A percentile compares a stretch with the other conserved stretches of the same genome.
Conservation (phyloP, 2,888 invertebrate species). For the Brachyopa scutellaris region DNA sequence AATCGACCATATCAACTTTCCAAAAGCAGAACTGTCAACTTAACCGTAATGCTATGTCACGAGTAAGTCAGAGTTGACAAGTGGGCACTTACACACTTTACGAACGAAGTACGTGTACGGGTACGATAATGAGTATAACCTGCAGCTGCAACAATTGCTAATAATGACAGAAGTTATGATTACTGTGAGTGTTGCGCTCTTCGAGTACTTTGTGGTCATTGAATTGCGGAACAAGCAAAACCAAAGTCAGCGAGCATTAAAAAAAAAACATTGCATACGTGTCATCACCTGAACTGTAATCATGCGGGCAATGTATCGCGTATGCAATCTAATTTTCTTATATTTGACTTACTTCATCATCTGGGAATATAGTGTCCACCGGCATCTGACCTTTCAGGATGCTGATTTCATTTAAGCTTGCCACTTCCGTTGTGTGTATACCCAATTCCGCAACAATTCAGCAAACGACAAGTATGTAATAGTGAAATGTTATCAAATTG, state of each 20-base stretch:
- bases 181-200: conserved; percentile 20
- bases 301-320: background rate
- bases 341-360: background rate
- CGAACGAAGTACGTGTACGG: background rate
- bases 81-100: background rate
- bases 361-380: background rate
- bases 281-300: background rate
- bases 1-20: background rate
- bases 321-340: background rate
- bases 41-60: too few relatives aligned
- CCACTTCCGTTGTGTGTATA: too few relatives aligned
- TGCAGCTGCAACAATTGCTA: background rate
- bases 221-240: background rate
- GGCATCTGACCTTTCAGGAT: background rate
- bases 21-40: background rate
- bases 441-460: too few relatives aligned
- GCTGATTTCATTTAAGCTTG: background rate
- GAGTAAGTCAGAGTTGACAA: conserved; percentile 1
- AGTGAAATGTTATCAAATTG: background rate
- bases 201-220: background rate
- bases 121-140: background rate
- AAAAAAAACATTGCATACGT: background rate
- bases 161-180: conserved; percentile 5
- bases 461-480: too few relatives aligned
- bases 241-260: background rate